Conservation (phyloP, 2,888 invertebrate species). For the Archips xylosteana region DNA sequence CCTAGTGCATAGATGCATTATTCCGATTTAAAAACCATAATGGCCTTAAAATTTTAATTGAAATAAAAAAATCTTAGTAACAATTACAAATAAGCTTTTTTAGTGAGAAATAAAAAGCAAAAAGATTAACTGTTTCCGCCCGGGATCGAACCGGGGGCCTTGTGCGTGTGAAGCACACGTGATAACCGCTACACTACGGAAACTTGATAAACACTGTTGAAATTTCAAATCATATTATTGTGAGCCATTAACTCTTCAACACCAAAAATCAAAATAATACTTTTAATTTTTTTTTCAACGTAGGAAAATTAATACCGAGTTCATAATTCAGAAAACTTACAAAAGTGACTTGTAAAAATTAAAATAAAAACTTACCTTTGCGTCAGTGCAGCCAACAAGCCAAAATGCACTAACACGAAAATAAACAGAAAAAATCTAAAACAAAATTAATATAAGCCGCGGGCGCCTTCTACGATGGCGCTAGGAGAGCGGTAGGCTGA, state of each 20-base stretch:
- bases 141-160: constrained; percentile 90
- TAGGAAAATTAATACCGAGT: not conserved
- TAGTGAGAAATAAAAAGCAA: constrained; percentile 32
- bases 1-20: no score
- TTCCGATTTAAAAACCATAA: no score
- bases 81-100: no score
- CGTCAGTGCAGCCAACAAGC: constrained; percentile 42
- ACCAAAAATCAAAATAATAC: not conserved
- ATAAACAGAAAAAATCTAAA: constrained; percentile 43
- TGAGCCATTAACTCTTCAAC: not conserved
- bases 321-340: no score
- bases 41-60: no score
- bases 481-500: constrained; percentile 56
- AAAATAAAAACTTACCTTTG: constrained; percentile 48
- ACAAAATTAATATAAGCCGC: constrained; percentile 53
- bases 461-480: constrained; percentile 64
- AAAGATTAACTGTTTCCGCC: constrained; percentile 84
- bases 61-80: no score
- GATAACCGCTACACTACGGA: constrained; percentile 92
- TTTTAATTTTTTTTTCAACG: not conserved
- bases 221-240: constrained; percentile 47
- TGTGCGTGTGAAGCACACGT: constrained; percentile 93
- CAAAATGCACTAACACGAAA: constrained; percentile 41
- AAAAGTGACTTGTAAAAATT: no score
- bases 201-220: constrained; percentile 59